A percentile compares a stretch with the other conserved stretches of the same genome.
phyloP scores from a whole-genome alignment of 2,797 vertebrate species.

The Silurus lanzhouensis region DNA sequence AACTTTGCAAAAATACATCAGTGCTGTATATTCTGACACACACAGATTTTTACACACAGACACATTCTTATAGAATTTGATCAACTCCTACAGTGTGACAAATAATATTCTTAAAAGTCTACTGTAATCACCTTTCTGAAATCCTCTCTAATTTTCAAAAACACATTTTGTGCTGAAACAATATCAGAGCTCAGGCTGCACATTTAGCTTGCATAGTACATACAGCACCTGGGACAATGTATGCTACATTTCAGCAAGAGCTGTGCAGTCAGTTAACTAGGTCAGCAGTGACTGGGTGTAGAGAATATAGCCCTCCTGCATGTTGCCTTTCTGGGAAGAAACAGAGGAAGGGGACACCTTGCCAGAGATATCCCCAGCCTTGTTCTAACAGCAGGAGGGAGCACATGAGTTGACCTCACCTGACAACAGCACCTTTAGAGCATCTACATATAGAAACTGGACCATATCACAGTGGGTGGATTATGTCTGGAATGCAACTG shows the following conservation, averaged over 20 bases:
- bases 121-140: background rate
- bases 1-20: background rate
- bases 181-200: constrained; percentile 12
- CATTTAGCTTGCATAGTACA: constrained; percentile 14
- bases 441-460: constrained; percentile 50
- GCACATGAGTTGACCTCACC: constrained; percentile 42
- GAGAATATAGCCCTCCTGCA: constrained; percentile 38
- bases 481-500: constrained; percentile 35
- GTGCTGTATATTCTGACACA: too few relatives aligned
- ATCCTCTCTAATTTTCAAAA: background rate
- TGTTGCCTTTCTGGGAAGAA: constrained; percentile 43
- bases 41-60: too few relatives aligned
- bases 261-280: constrained; percentile 51
- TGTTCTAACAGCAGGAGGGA: constrained; percentile 46
- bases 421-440: constrained; percentile 44
- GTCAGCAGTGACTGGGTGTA: constrained; percentile 47
- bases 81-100: background rate
- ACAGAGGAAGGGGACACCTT: constrained; percentile 47
- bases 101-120: background rate
- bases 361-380: constrained; percentile 38
- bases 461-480: constrained; percentile 44
- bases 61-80: background rate
- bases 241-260: constrained; percentile 39
- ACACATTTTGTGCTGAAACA: constrained; percentile 5
- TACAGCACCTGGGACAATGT: constrained; percentile 37